Base-by-base conservation (phyloP, 2,113 vertebrate genomes). In the Plectropomus leopardus region DNA sequence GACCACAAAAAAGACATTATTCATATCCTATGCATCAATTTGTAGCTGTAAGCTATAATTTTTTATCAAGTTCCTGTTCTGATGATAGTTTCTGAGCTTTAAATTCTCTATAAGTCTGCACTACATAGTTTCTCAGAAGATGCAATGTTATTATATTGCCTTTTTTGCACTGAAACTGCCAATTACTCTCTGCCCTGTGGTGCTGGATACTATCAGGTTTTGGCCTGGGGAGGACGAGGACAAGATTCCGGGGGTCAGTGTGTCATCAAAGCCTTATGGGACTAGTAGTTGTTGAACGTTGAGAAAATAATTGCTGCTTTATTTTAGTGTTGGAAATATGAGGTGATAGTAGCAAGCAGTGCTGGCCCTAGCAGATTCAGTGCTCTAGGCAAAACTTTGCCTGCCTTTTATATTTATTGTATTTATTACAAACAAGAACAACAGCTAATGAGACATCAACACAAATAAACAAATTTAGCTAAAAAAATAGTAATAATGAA, bases 281-380 rank as follows among this genome's bases (percentile, higher is more conserved):
- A 82, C 36, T 17, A 75, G 30, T 44, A 34, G 72, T 74, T 76
- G 73, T 78, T 78, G 70, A 51, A 64, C 44, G 64, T 32, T 71
- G 81, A 76, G 66, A 81, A 87, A 88, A 78, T 69, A 77, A 78
- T 70, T 73, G 58, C 57, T 53, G 73, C 76, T 81, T 87, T 73
- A 85, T 79, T 82, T 74, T 44, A 55, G 45, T n/a, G 54, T 42
- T 70, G 66, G 60, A 84, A 74, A 72, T n/a, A 72, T 57, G 57
- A 86, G 58, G 66, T 74, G 77, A 89, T 84, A 10, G 75, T 28
- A 10, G 59, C 21, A 23, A 71, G 55, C 9, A 60, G 36, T 40
- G 36, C 9, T 10, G 36, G 36, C 10, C 36, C 11, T 40, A 40
- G 36, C 36, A 40, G 36, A 40, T 11, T 8, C 36, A 40, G 36